These are phyloP conservation scores for Parus major DNA, from an alignment of 2,113 vertebrate genomes.

Conservation along the genomic window DNA sequence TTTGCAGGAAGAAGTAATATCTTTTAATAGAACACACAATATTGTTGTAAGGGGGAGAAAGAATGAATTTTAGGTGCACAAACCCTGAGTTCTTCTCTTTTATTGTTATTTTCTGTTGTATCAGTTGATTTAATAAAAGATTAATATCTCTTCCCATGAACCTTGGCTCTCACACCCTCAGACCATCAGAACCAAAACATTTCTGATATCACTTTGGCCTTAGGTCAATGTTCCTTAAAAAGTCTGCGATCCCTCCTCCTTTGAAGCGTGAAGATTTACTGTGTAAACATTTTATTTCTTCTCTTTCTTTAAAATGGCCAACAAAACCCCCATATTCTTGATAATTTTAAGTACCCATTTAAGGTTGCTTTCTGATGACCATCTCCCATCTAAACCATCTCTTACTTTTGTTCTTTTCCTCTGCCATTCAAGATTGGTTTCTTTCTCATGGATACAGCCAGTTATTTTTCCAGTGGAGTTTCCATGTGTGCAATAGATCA, in stretches of 20 bases:
- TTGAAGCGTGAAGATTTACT: neutral
- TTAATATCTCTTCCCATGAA: slow-evolving; percentile 13
- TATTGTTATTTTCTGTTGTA: neutral
- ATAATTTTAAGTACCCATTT: neutral
- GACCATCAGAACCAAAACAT: neutral
- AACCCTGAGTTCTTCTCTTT: neutral
- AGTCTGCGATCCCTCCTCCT: neutral
- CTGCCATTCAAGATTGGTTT: neutral
- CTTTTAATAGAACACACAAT: neutral
- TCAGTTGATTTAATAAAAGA: slow-evolving; percentile 46
- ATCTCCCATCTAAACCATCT: neutral
- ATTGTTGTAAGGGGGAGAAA: neutral
- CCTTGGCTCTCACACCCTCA: neutral
- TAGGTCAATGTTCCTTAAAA: neutral
- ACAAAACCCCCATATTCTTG: neutral
- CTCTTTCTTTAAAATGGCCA: neutral
- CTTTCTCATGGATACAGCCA: neutral
- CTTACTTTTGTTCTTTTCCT: neutral
- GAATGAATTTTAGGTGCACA: neutral
- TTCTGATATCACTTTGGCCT: slow-evolving; percentile 32
- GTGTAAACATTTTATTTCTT: neutral
- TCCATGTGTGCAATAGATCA: neutral
- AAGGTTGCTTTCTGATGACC: neutral
- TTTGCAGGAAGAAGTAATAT: slow-evolving; percentile 18
- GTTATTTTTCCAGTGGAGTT: neutral